These are phyloP conservation scores for Onychomys arenicola DNA, from an alignment of 2,797 vertebrate genomes.

Conservation along the genomic window DNA sequence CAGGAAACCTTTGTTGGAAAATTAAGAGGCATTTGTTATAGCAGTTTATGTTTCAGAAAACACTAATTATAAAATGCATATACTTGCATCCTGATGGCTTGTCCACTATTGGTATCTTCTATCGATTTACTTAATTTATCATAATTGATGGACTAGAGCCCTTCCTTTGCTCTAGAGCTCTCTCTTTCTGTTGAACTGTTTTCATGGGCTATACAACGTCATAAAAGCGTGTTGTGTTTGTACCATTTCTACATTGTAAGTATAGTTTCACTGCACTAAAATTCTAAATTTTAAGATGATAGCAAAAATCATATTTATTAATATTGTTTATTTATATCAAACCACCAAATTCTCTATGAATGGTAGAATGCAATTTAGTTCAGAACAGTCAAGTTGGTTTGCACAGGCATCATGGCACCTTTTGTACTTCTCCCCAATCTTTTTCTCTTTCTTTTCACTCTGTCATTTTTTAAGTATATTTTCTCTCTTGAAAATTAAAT, in stretches of 20 bases:
- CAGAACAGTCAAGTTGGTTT: background rate
- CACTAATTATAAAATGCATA: background rate
- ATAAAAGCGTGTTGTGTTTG: background rate
- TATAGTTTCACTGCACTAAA: background rate
- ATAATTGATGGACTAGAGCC: background rate
- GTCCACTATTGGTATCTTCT: background rate
- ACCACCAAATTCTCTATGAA: background rate
- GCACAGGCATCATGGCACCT: background rate
- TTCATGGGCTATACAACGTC: background rate
- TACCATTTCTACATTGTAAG: background rate
- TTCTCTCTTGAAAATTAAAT: background rate
- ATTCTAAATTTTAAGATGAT: background rate
- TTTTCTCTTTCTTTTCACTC: background rate
- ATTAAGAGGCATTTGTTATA: background rate
- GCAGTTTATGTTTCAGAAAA: background rate
- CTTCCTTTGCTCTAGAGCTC: background rate
- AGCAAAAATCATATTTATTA: background rate
- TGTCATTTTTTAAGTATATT: background rate
- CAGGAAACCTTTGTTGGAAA: background rate
- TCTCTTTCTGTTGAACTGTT: background rate
- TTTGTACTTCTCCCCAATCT: background rate
- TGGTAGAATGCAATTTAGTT: background rate
- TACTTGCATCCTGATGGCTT: background rate
- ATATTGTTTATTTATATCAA: background rate
- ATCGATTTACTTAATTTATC: background rate